Conservation (phyloP, 2,888 invertebrate species). For the Ptilodon capucinus region DNA sequence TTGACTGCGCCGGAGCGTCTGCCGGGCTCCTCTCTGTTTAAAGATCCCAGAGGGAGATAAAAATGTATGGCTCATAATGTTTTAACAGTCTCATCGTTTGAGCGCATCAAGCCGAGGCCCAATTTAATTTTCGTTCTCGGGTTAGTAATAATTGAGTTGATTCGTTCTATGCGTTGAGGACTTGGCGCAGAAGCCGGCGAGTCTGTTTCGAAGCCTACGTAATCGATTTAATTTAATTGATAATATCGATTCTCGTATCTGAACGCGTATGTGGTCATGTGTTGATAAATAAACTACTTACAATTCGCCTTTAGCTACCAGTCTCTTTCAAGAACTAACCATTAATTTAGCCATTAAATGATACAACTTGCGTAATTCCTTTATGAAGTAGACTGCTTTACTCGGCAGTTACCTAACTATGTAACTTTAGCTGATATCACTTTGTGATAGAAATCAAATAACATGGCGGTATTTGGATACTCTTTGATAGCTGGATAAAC, state of each 20-base stretch:
- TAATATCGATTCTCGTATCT: constrained; percentile 55
- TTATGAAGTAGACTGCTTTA: neutral
- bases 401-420: no score
- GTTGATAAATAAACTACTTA: constrained; percentile 31
- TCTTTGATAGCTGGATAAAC: no score
- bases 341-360: neutral
- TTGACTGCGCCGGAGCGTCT: constrained; percentile 75
- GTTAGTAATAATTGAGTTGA: constrained; percentile 74
- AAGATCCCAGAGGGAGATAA: constrained; percentile 75
- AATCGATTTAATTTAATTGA: constrained; percentile 70
- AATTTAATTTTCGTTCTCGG: constrained; percentile 74
- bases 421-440: no score
- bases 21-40: constrained; percentile 64
- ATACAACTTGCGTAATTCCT: neutral
- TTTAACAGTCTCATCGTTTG: constrained; percentile 69
- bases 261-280: constrained; percentile 27
- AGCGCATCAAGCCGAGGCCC: constrained; percentile 40
- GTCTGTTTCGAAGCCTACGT: constrained; percentile 45
- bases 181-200: constrained; percentile 54
- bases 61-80: constrained; percentile 78
- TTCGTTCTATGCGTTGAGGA: constrained; percentile 69
- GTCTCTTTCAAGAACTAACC: constrained; percentile 7
- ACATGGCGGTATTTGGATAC: no score
- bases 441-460: no score
- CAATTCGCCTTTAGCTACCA: constrained; percentile 21